Percentiles rank a stretch among this genome's conserved stretches.
Conservation (phyloP, 2,113 vertebrate species). For the Amphiprion ocellaris region DNA sequence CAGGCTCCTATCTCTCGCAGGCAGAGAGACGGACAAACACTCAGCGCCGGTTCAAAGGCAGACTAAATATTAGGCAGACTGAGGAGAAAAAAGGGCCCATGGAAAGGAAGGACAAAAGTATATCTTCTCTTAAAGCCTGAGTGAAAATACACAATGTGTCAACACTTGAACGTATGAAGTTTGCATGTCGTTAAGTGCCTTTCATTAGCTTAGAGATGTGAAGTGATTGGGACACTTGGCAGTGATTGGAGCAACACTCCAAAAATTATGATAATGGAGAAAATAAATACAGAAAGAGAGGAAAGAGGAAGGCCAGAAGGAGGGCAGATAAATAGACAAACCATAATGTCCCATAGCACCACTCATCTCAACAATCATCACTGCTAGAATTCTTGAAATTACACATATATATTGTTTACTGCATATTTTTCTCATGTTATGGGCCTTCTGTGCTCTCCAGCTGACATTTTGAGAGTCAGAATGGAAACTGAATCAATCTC, state of each 20-base stretch:
- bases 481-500: slow-evolving; percentile 33
- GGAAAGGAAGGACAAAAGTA: slow-evolving; percentile 46
- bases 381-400: background rate
- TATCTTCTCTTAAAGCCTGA: slow-evolving; percentile 32
- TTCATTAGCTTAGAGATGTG: slow-evolving; percentile 62
- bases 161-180: slow-evolving; percentile 17
- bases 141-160: slow-evolving; percentile 14
- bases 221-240: slow-evolving; percentile 66
- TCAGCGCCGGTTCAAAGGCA: slow-evolving; percentile 46
- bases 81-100: slow-evolving; percentile 1
- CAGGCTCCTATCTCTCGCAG: slow-evolving; percentile 53
- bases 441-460: background rate
- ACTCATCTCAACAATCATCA: background rate
- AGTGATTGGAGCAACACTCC: slow-evolving; percentile 67
- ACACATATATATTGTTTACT: background rate
- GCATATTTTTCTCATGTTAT: background rate
- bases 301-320: background rate
- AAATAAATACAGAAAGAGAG: background rate
- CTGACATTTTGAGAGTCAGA: slow-evolving; percentile 26
- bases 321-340: background rate
- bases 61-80: slow-evolving; percentile 61
- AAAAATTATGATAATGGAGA: slow-evolving; percentile 17
- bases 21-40: slow-evolving; percentile 55
- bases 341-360: background rate
- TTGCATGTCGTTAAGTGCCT: slow-evolving; percentile 35